Evolutionary conservation across 2,113 vertebrate genomes (phyloP), one percentile per base, ranked within the genome.

Genomic region (Mellivora capensis): DNA sequence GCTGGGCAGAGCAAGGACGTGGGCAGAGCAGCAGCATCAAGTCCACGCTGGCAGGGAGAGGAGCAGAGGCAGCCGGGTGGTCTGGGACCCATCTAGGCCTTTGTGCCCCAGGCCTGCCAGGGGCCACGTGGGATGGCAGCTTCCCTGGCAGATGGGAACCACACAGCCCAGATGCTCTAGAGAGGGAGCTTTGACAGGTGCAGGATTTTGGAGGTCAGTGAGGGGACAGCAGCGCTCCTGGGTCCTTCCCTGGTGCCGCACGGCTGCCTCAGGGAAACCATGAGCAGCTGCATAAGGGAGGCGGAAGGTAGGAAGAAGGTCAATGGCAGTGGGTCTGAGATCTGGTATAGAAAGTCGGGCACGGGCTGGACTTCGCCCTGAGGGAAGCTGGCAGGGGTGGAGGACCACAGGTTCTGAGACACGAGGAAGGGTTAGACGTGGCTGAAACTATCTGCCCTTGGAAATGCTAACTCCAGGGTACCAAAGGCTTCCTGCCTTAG

Each of bases 401-500:
- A 23, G 57, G 37, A 39, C 39, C 14, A 10, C 29, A 62, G 17
- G 25, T 49, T 18, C 52, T 21, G 37, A 52, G 52, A 34, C 25
- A 31, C 0, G 1, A 6, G 20, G 9, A 62, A 47, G 4, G 23
- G 42, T 0, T 29, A 31, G 85, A 3, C 4, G 9, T 27, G 2
- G 23, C 25, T 13, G 4, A 9, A 4, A 29, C n/a, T 69, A 27
- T 27, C 7, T 0, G 0, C 39, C 76, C 27, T 62, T 20, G 1
- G 29, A 49, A 64, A 23, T 1, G 47, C 13, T n/a, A 72, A 23
- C 57, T n/a, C 37, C 59, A 13, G 31, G 3, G 29, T 42, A 23
- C 37, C 12, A 15, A 39, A 4, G 2, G 6, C 11, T 61, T 80
- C 71, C 11, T 15, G 21, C 44, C 67, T 62, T 17, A 18, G 18